phyloP scores from a whole-genome alignment of 1,140 invertebrate genomes.

The Zaprionus taronus region DNA sequence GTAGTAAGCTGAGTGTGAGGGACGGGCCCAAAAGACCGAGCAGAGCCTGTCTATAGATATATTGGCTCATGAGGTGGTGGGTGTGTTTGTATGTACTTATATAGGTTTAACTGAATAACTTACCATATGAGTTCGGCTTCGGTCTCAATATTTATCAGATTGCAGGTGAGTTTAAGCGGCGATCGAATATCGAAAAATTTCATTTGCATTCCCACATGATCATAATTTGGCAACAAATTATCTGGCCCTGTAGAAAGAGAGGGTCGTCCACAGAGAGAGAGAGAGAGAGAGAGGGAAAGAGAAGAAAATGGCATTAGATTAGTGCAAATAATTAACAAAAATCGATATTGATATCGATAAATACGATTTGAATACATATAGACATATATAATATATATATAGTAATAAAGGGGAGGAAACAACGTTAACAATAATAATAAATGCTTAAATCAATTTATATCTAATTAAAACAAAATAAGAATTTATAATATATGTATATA shows the following conservation, averaged over 20 bases:
- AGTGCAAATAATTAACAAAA: slow-evolving; percentile 13
- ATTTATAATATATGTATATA: neutral
- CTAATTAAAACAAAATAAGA: slow-evolving; percentile 39
- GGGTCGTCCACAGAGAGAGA: neutral
- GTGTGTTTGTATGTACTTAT: neutral
- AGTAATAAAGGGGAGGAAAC: slow-evolving; percentile 43
- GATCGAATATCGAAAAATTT: slow-evolving; percentile 82
- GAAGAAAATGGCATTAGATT: slow-evolving; percentile 18
- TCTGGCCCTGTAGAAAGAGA: slow-evolving; percentile 66
- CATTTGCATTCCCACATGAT: slow-evolving; percentile 76
- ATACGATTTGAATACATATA: slow-evolving; percentile 18
- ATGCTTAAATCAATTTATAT: slow-evolving; percentile 58
- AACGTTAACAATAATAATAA: slow-evolving; percentile 65
- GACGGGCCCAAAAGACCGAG: neutral
- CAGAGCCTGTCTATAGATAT: neutral
- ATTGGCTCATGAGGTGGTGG: neutral
- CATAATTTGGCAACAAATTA: slow-evolving; percentile 83
- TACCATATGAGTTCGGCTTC: slow-evolving; percentile 71
- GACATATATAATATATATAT: slow-evolving; percentile 11
- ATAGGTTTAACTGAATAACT: slow-evolving; percentile 23
- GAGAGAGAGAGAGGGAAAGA: slow-evolving; percentile 12
- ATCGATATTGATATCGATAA: slow-evolving; percentile 3
- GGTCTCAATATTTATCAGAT: slow-evolving; percentile 60
- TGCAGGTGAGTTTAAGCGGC: slow-evolving; percentile 83
- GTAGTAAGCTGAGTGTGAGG: slow-evolving; percentile 18